Base-by-base conservation (phyloP, 1,140 invertebrate species). In the Hyles euphorbiae region DNA sequence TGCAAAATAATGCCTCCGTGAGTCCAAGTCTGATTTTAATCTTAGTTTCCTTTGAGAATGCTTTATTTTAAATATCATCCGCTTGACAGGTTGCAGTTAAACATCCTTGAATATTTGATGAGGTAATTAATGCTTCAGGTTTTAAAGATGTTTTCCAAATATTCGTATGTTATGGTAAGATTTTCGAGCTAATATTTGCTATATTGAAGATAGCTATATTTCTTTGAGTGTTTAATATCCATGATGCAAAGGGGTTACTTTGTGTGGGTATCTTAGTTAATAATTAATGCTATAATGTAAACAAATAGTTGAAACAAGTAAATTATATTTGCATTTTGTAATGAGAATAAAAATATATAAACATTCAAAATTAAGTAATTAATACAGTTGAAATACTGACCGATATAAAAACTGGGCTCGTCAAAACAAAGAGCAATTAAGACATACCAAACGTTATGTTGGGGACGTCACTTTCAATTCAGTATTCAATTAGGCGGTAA, bases 401-500 rank as follows among this genome's bases (percentile, higher is more conserved):
- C 22, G 6, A 3, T n/a, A 48, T 11, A 48, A 11, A 48, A 48
- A 12, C 6, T 6, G 5, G 3, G 9, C 5, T 48, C n/a, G 11
- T 48, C 47, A 22, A 40, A 48, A 48, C 47, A n/a, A 50, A 50
- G n/a, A 52, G 44, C 48, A 63, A 67, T 63, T 58, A 63, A 60
- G 57, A 60, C 54, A 61, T 60, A 52, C n/a, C 11, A 47, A 62
- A 22, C 10, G 43, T 9, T n/a, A 60, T 34, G 44, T 49, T 11
- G 46, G 10, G 55, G 36, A 45, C 34, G 65, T 65, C 55, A 61
- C 53, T 62, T 65, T 68, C 58, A 60, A 63, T 65, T 48, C 51
- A 63, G 54, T 65, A 58, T 60, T 65, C 63, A 70, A 70, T 74
- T 67, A 67, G 61, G 56, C 43, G 44, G 56, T 61, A 72, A 72